phyloP scores from a whole-genome alignment of 2,888 invertebrate species.

The Pristionchus entomophagus region DNA sequence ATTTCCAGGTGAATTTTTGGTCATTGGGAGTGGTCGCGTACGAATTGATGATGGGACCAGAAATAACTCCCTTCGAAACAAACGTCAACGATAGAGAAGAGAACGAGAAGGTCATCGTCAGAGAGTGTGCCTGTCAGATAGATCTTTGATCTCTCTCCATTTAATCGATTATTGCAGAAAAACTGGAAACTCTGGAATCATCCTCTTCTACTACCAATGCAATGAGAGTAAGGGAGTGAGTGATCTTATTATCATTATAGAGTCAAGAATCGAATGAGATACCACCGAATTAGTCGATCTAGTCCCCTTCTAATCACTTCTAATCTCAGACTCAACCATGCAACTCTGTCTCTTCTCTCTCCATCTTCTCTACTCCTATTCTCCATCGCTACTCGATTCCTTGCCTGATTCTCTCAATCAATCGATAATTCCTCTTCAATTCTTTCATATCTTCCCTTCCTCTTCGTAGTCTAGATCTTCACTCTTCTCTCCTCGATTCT shows the following conservation, averaged over 20 bases:
- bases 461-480: no score
- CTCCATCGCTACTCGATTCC: slow-evolving; percentile 8
- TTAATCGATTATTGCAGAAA: slow-evolving; percentile 55
- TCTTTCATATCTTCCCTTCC: neutral
- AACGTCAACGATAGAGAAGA: no score
- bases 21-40: no score
- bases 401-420: slow-evolving; percentile 23
- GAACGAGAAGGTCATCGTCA: slow-evolving; percentile 59
- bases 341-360: slow-evolving; percentile 10
- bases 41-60: no score
- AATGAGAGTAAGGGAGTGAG: slow-evolving; percentile 64
- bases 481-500: no score
- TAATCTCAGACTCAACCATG: slow-evolving; percentile 16
- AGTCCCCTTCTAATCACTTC: neutral
- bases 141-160: neutral
- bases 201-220: slow-evolving; percentile 76
- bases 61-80: no score
- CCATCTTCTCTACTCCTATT: neutral
- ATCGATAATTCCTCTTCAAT: neutral
- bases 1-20: no score
- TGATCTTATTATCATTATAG: neutral
- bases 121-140: slow-evolving; percentile 68
- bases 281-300: neutral
- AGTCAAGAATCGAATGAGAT: neutral
- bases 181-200: slow-evolving; percentile 72